These are phyloP conservation scores for Micrasema minimum DNA, from an alignment of 1,140 invertebrate genomes.

Conservation along the genomic window DNA sequence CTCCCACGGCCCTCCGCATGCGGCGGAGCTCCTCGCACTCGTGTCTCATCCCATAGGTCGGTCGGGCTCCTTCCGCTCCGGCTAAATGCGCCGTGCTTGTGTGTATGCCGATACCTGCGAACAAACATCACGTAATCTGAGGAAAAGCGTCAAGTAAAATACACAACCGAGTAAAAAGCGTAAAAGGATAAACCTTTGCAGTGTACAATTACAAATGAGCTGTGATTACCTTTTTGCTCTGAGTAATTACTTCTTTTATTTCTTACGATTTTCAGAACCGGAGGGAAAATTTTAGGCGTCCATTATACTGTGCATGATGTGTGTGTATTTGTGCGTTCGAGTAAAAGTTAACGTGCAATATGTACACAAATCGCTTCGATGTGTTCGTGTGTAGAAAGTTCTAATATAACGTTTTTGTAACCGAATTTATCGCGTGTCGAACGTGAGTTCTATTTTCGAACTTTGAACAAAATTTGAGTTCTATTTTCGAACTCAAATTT, in stretches of 20 bases:
- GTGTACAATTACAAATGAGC: no score
- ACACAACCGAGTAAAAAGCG: not conserved
- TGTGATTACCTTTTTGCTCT: no score
- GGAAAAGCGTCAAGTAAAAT: not conserved
- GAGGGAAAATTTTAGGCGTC: conserved; percentile 34
- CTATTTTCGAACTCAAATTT: not conserved
- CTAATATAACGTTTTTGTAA: conserved; percentile 11
- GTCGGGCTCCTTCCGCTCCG: conserved; percentile 45
- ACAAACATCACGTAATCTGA: not conserved
- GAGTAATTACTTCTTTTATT: conserved; percentile 6
- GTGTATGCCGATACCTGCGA: conserved; percentile 34
- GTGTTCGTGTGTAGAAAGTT: conserved; percentile 31
- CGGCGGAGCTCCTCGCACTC: conserved; percentile 19
- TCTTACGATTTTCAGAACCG: not conserved
- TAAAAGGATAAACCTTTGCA: no score
- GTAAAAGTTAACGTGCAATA: conserved; percentile 33
- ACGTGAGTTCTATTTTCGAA: not conserved
- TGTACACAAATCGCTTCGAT: conserved; percentile 35
- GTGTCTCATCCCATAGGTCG: conserved; percentile 47
- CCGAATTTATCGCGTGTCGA: conserved; percentile 12
- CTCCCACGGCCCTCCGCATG: conserved; percentile 19
- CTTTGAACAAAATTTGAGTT: no score
- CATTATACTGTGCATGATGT: conserved; percentile 28
- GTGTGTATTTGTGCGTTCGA: conserved; percentile 11
- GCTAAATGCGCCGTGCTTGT: conserved; percentile 30